A percentile compares a stretch with the other conserved stretches of the same genome.
phyloP scores from a whole-genome alignment of 1,140 invertebrate species.

The Ceratosolen fusciceps region DNA sequence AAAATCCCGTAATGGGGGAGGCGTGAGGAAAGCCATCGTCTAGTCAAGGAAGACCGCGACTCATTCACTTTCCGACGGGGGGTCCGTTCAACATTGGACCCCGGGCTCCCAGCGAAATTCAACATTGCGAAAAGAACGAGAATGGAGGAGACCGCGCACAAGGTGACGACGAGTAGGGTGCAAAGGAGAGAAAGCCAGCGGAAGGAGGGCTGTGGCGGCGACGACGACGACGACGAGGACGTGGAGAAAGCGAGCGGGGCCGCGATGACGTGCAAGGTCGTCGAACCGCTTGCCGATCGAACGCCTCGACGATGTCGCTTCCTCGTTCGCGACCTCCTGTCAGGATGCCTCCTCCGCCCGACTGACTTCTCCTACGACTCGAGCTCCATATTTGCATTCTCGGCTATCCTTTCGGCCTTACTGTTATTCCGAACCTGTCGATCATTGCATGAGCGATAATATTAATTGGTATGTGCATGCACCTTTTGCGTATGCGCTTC shows the following conservation, averaged over 20 bases:
- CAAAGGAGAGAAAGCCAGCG: background rate
- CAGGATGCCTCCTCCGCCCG: too few species aligned
- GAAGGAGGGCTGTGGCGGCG: background rate
- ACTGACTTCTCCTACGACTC: background rate
- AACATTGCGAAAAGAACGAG: background rate
- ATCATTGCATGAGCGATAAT: background rate
- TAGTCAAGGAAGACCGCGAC: too few species aligned
- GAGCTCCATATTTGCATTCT: background rate
- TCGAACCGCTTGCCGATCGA: background rate
- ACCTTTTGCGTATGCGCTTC: too few species aligned
- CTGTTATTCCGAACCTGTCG: background rate
- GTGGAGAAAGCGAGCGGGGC: background rate
- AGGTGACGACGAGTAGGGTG: background rate
- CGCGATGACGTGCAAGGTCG: background rate
- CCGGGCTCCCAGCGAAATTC: background rate
- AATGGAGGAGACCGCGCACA: background rate
- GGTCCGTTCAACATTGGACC: background rate
- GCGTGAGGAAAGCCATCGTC: background rate
- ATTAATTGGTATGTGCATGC: background rate
- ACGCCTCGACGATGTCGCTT: background rate
- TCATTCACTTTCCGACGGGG: background rate
- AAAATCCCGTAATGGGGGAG: too few species aligned
- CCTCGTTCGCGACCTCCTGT: background rate
- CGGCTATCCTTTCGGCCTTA: background rate
- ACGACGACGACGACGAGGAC: too few species aligned